Evolutionary conservation across 2,888 invertebrate genomes (phyloP).

Genomic region (Ochropacha duplaris): DNA sequence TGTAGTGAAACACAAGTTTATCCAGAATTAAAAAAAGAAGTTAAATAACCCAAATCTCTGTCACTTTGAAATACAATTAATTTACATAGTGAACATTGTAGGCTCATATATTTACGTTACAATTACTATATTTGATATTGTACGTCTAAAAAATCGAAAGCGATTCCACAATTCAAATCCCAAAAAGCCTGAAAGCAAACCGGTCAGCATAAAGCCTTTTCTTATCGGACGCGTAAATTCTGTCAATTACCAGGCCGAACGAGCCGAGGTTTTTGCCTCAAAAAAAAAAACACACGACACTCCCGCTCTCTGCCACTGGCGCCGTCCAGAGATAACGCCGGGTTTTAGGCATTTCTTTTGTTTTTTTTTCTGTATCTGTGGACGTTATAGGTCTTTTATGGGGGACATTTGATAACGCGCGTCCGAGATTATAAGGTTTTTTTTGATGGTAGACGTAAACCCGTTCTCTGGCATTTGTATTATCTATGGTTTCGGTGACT

Average conservation of each 20-base stretch:
- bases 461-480: neutral
- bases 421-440: slow-evolving; percentile 26
- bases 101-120: too few relatives aligned
- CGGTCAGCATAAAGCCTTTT: slow-evolving; percentile 20
- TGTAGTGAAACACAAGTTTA: too few relatives aligned
- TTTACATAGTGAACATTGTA: too few relatives aligned
- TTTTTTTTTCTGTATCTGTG: slow-evolving; percentile 19
- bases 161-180: slow-evolving; percentile 8
- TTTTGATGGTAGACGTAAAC: slow-evolving; percentile 10
- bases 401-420: slow-evolving; percentile 39
- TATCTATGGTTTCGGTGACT: neutral
- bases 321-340: slow-evolving; percentile 39
- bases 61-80: too few relatives aligned
- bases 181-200: slow-evolving; percentile 20
- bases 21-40: too few relatives aligned
- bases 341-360: slow-evolving; percentile 28
- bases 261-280: slow-evolving; percentile 19
- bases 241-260: slow-evolving; percentile 37
- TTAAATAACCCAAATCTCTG: too few relatives aligned
- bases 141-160: neutral
- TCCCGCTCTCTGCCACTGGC: slow-evolving; percentile 41
- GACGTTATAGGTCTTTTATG: slow-evolving; percentile 34
- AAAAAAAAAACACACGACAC: slow-evolving; percentile 21
- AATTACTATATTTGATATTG: neutral
- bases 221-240: slow-evolving; percentile 45